Base-by-base conservation (phyloP, 2,797 vertebrate species). In the Orientallactaga sibirica region DNA sequence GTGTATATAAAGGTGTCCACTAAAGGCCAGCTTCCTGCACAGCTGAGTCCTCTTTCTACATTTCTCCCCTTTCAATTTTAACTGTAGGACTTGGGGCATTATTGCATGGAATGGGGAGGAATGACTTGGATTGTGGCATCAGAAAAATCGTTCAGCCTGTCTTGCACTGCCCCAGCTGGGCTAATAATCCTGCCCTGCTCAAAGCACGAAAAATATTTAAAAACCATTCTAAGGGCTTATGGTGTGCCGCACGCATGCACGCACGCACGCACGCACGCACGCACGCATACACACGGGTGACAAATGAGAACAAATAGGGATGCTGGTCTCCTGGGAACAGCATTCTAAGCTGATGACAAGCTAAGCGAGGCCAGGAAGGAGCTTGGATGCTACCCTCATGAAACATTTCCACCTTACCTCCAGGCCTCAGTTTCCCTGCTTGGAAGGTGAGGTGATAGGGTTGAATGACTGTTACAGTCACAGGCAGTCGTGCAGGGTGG, bases 151-250 rank as follows among this genome's bases (percentile, higher is more conserved):
- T 19, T 48, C 81, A n/a, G 3, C 70, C 67, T 33, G 73, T 43
- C 1, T 48, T 71, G 25, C 33, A 15, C 77, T 11, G 1, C 2
- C 16, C 61, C 10, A 43, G 20, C 6, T 25, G 18, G 24, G 55
- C 5, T 61, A 24, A 7, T 48, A 41, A 79, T 27, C 61, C n/a
- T 81, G 48, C 58, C 71, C 74, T 86, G n/a, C 11, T 37, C 41
- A 75, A 67, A 93, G n/a, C 5, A 79, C 41, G 19, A 87, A 62
- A 70, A 91, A 64, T 82, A 70, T n/a, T 86, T 52, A 37, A 37
- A 33, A 74, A n/a, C 83, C 29, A 90, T 83, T 82, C 82, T 41
- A 43, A 73, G 33, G 37, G 52, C 80, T 66, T 71, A n/a, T 37
- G 16, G 11, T 93, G 1, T 70, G 61, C 14, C 16, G 5, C 10